These are phyloP conservation scores for Sardina pilchardus DNA, from an alignment of 2,113 vertebrate genomes.

Conservation along the genomic window DNA sequence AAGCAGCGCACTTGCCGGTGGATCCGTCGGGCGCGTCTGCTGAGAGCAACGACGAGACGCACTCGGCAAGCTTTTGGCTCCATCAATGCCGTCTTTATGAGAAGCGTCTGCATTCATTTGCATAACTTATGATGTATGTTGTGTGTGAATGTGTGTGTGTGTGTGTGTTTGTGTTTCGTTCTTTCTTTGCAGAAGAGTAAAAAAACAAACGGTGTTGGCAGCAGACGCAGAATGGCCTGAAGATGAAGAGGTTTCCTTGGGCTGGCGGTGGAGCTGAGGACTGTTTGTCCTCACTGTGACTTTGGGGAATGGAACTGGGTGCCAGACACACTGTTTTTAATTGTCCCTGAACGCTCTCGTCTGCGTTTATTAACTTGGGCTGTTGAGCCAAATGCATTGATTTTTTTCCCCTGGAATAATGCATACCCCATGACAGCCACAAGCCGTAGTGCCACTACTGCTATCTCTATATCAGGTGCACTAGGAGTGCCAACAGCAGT, in stretches of 20 bases:
- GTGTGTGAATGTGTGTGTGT: background rate
- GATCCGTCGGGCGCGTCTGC: background rate
- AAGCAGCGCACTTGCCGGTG: background rate
- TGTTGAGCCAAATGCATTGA: constrained; percentile 7
- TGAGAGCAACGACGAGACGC: background rate
- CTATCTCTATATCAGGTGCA: background rate
- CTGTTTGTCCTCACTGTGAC: constrained; percentile 2
- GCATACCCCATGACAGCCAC: background rate
- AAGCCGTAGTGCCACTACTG: background rate
- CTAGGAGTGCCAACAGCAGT: background rate
- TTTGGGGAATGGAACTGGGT: background rate
- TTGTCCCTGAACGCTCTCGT: background rate
- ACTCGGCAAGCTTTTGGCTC: background rate
- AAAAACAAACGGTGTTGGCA: background rate
- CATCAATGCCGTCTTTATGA: background rate
- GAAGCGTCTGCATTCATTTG: background rate
- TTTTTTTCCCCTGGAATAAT: constrained; percentile 3
- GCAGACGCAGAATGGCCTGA: background rate
- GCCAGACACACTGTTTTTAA: background rate
- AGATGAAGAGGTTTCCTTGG: background rate
- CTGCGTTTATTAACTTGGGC: background rate
- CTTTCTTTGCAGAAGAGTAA: background rate
- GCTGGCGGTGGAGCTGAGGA: background rate
- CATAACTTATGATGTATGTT: background rate
- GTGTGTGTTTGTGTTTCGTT: background rate